These are phyloP conservation scores for Scaptodrosophila lebanonensis DNA, from an alignment of 1,140 invertebrate species.

Conservation along the genomic window DNA sequence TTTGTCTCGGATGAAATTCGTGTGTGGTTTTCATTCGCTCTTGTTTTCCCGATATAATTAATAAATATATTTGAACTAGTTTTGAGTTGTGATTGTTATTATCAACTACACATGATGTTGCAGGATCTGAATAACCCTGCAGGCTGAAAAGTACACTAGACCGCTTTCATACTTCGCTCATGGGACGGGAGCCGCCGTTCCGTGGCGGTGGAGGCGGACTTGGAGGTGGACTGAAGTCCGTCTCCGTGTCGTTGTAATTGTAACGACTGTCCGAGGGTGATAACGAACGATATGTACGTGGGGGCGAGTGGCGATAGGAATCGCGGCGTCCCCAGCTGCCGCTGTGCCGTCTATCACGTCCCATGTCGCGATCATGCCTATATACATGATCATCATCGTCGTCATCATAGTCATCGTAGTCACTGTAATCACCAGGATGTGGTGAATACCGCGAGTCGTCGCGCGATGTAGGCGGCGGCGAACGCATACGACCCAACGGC, in stretches of 20 bases:
- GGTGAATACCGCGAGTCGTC: constrained; percentile 30
- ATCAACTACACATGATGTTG: constrained; percentile 34
- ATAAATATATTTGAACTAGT: constrained; percentile 76
- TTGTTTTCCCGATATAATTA: constrained; percentile 49
- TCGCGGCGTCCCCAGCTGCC: constrained; percentile 52
- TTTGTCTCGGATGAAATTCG: constrained; percentile 11
- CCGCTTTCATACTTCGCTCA: constrained; percentile 51
- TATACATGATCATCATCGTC: constrained; percentile 61
- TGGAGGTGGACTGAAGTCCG: constrained; percentile 72
- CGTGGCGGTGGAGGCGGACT: constrained; percentile 45
- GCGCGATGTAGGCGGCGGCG: constrained; percentile 78
- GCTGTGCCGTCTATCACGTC: constrained; percentile 45
- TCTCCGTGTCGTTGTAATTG: constrained; percentile 73
- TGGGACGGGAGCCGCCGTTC: constrained; percentile 40
- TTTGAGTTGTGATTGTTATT: constrained; percentile 67
- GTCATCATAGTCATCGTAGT: constrained; percentile 52
- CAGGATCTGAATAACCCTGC: constrained; percentile 9
- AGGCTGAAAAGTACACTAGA: constrained; percentile 18
- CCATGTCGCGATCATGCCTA: constrained; percentile 38
- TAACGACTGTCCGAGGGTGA: constrained; percentile 75
- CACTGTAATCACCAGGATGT: constrained; percentile 49
- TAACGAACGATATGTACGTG: constrained; percentile 68
- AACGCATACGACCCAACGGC: constrained; percentile 82
- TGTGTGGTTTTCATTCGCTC: constrained; percentile 16
- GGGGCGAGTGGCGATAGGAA: constrained; percentile 57